These are phyloP conservation scores for Aspidapion aeneum DNA, from an alignment of 2,888 invertebrate genomes.

Conservation along the genomic window DNA sequence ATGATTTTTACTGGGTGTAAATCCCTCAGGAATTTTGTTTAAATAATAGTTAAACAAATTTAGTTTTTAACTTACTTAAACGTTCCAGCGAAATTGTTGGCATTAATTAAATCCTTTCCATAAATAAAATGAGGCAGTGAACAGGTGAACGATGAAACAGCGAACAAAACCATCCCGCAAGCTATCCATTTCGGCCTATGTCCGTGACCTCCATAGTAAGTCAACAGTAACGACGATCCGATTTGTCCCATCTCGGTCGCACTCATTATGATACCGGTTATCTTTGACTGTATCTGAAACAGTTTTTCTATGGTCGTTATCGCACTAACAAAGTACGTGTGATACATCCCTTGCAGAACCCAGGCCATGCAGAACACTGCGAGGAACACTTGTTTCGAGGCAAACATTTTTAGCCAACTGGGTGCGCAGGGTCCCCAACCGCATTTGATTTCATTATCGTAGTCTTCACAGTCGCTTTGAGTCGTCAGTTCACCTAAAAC, in stretches of 20 bases:
- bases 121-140: constrained; percentile 85
- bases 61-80: constrained; percentile 24
- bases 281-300: constrained; percentile 88
- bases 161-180: constrained; percentile 86
- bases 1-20: no score
- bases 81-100: constrained; percentile 49
- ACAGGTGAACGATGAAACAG: constrained; percentile 80
- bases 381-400: constrained; percentile 86
- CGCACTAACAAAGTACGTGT: constrained; percentile 90
- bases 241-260: constrained; percentile 94
- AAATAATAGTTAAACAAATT: no score
- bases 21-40: no score
- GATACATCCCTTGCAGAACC: constrained; percentile 88
- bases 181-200: constrained; percentile 93
- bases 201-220: constrained; percentile 88
- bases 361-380: constrained; percentile 84
- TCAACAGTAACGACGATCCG: constrained; percentile 80
- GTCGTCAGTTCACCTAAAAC: constrained; percentile 23
- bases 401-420: constrained; percentile 70
- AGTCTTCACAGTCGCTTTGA: constrained; percentile 44
- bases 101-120: constrained; percentile 66
- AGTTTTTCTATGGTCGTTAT: constrained; percentile 92
- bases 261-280: constrained; percentile 84
- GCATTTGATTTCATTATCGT: constrained; percentile 60
- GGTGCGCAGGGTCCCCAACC: constrained; percentile 80